Evolutionary conservation across 1,140 invertebrate genomes (phyloP).

Genomic region (Drosophila pruinosa): DNA sequence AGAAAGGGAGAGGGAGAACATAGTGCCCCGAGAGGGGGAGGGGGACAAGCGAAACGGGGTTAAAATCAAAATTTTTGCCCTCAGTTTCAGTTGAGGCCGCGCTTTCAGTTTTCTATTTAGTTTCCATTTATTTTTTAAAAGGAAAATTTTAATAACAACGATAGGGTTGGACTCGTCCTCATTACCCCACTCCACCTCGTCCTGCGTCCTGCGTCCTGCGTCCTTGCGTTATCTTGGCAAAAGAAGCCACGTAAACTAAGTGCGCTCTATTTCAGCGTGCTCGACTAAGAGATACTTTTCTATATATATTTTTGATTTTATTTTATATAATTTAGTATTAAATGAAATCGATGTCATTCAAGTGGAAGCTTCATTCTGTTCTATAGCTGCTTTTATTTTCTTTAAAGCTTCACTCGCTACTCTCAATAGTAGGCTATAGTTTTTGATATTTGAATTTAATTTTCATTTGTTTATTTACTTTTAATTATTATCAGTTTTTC

Average conservation of each 20-base stretch:
- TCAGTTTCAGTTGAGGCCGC: constrained; percentile 13
- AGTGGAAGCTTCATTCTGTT: no score
- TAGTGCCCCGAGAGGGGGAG: neutral
- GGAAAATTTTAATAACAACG: constrained; percentile 77
- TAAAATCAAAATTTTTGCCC: constrained; percentile 73
- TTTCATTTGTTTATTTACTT: no score
- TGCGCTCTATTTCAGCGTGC: neutral
- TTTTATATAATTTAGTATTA: no score
- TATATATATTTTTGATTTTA: no score
- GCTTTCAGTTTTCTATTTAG: constrained; percentile 67
- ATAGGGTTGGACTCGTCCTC: constrained; percentile 43
- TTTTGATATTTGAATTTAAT: no score
- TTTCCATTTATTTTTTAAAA: constrained; percentile 79
- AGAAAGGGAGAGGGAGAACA: neutral
- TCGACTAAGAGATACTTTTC: constrained; percentile 1
- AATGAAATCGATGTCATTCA: no score
- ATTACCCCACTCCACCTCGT: neutral
- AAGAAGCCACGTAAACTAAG: neutral
- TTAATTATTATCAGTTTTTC: no score
- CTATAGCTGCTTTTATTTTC: no score
- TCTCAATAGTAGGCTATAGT: no score
- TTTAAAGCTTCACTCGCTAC: no score
- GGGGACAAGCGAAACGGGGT: constrained; percentile 46
- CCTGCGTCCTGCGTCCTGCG: neutral
- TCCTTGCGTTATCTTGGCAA: constrained; percentile 14